These are phyloP conservation scores for Melanotaenia maccullochi DNA, from an alignment of 2,797 vertebrate species.

Conservation along the genomic window DNA sequence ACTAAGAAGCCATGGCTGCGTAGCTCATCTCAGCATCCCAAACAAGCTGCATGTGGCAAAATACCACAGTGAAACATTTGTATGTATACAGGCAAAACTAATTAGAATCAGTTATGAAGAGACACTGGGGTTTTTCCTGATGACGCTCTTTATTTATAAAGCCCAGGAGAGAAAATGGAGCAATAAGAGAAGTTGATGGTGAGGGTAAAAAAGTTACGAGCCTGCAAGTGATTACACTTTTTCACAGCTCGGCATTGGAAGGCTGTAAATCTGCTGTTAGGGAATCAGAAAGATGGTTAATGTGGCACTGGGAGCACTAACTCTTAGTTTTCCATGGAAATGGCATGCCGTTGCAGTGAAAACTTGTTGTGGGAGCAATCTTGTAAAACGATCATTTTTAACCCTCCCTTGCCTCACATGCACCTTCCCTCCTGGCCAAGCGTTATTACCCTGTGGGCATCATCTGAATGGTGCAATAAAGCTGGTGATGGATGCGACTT, in stretches of 20 bases:
- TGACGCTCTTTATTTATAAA: conserved; percentile 77
- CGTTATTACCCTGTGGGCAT: conserved; percentile 74
- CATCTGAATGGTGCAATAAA: conserved; percentile 78
- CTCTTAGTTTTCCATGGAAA: conserved; percentile 68
- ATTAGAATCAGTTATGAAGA: conserved; percentile 69
- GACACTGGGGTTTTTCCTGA: conserved; percentile 63
- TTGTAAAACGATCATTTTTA: conserved; percentile 80
- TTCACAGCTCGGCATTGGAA: conserved; percentile 69
- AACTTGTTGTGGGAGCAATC: conserved; percentile 78
- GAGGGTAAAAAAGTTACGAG: conserved; percentile 77
- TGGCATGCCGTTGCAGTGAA: conserved; percentile 65
- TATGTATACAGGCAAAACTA: conserved; percentile 68
- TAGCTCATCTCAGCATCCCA: conserved; percentile 33
- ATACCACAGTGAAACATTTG: conserved; percentile 65
- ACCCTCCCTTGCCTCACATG: conserved; percentile 29
- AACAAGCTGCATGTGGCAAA: conserved; percentile 47
- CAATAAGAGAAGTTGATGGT: conserved; percentile 61
- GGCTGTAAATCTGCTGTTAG: conserved; percentile 77
- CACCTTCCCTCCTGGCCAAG: conserved; percentile 43
- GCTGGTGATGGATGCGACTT: conserved; percentile 82
- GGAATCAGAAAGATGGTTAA: conserved; percentile 79
- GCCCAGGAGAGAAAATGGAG: conserved; percentile 68
- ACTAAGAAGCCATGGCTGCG: conserved; percentile 8
- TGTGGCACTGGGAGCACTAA: conserved; percentile 75
- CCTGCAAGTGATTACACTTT: conserved; percentile 76